These are phyloP conservation scores for Todiramphus saurophagus DNA, from an alignment of 2,113 vertebrate genomes.

Conservation along the genomic window DNA sequence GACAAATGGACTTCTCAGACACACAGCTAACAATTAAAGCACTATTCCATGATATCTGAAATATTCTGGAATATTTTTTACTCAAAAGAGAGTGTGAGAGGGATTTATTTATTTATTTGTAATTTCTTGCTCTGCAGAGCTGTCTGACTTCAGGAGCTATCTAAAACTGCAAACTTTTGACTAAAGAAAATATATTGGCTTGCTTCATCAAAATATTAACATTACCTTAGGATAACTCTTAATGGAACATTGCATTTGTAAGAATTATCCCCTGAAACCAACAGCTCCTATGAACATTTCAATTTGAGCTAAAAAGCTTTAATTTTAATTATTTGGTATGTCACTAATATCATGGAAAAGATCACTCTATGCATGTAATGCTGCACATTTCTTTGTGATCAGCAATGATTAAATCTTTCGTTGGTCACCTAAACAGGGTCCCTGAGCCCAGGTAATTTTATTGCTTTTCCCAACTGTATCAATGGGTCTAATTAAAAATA, in stretches of 20 bases:
- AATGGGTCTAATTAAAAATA: not conserved
- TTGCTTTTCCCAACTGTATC: not conserved
- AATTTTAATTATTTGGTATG: not conserved
- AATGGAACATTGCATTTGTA: not conserved
- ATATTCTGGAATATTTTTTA: not conserved
- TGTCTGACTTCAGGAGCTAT: not conserved
- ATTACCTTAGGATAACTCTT: not conserved
- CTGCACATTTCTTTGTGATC: not conserved
- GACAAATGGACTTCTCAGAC: constrained; percentile 23
- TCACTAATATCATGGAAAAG: not conserved
- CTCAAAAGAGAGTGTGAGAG: not conserved
- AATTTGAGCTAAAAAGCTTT: not conserved
- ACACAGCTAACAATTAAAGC: not conserved
- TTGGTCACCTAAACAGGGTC: not conserved
- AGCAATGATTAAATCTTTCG: not conserved
- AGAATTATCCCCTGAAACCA: not conserved
- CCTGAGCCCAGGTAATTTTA: not conserved
- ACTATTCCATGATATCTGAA: not conserved
- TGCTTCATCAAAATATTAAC: not conserved
- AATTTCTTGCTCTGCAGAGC: not conserved
- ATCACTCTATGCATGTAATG: not conserved
- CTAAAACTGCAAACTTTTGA: not conserved
- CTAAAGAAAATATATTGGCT: not conserved
- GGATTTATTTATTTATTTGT: not conserved
- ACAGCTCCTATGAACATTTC: not conserved